These are phyloP conservation scores for Calameuta idolon DNA, from an alignment of 2,888 invertebrate genomes.

Conservation along the genomic window DNA sequence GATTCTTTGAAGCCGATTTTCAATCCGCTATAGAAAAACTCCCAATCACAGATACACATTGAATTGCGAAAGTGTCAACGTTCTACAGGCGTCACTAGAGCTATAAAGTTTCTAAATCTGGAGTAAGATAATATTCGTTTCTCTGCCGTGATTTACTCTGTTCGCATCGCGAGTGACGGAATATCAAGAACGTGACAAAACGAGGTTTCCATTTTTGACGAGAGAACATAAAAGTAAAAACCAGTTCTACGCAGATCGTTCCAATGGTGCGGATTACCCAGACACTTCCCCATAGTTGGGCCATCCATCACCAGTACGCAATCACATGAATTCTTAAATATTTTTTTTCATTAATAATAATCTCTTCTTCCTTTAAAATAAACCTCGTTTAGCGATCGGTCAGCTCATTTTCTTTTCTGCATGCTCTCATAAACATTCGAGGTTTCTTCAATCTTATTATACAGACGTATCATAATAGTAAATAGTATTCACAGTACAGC, in stretches of 20 bases:
- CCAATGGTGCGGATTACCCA: constrained; percentile 39
- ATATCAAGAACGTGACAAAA: neutral
- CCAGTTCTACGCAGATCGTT: neutral
- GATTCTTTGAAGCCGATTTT: neutral
- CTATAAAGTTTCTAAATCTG: too few relatives aligned
- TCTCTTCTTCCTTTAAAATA: neutral
- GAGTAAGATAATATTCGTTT: too few relatives aligned
- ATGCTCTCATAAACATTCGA: neutral
- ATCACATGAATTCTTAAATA: neutral
- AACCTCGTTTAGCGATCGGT: neutral
- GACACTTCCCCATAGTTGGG: constrained; percentile 60
- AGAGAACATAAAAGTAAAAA: neutral
- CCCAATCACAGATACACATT: too few relatives aligned
- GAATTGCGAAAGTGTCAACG: too few relatives aligned
- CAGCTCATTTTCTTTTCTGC: neutral
- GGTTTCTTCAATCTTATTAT: neutral
- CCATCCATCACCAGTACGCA: constrained; percentile 26
- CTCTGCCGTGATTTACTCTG: too few relatives aligned
- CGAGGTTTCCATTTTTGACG: neutral
- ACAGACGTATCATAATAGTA: neutral
- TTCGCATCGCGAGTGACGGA: too few relatives aligned
- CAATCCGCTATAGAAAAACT: neutral
- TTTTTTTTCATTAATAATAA: neutral
- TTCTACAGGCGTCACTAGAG: too few relatives aligned
- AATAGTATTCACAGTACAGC: constrained; percentile 23